Evolutionary conservation across 2,888 invertebrate genomes (phyloP).

Genomic region (Cantharis flavilabris): DNA sequence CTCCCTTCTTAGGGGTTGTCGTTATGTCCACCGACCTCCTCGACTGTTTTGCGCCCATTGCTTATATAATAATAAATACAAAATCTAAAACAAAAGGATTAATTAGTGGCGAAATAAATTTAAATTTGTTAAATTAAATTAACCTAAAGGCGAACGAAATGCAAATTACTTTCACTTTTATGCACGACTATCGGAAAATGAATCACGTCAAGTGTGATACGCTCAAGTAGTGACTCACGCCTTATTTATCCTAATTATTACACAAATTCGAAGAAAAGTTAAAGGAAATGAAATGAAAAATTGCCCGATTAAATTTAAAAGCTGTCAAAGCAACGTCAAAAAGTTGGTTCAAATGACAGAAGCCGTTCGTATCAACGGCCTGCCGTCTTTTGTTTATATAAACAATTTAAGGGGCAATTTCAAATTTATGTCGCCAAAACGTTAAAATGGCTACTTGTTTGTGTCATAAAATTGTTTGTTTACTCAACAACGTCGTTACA

Average conservation of each 20-base stretch:
- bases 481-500: neutral
- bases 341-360: neutral
- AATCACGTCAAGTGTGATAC: neutral
- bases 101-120: neutral
- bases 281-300: neutral
- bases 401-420: neutral
- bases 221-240: neutral
- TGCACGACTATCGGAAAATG: neutral
- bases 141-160: neutral
- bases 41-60: constrained; percentile 85
- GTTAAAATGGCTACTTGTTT: neutral
- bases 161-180: neutral
- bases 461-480: neutral
- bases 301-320: neutral
- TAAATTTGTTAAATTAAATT: neutral
- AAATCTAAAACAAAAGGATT: neutral
- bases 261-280: neutral
- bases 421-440: neutral
- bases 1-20: constrained; percentile 66
- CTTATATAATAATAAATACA: neutral
- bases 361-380: neutral
- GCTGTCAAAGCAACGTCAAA: neutral
- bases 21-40: constrained; percentile 86
- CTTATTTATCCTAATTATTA: neutral
- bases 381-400: neutral